Conservation (phyloP, 2,113 vertebrate species). For the Xiphophorus hellerii region DNA sequence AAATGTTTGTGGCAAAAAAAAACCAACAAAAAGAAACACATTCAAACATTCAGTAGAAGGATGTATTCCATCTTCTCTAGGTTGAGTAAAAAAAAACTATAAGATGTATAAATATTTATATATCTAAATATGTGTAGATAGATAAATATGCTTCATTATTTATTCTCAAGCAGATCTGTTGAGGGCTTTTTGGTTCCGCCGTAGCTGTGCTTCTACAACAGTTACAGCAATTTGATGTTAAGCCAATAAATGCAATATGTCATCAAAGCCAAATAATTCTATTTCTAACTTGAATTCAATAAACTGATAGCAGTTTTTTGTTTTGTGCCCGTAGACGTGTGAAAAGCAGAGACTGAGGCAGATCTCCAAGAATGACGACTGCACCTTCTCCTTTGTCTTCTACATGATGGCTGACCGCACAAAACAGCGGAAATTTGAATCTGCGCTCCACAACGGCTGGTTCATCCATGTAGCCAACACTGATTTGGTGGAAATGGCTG, state of each 20-base stretch:
- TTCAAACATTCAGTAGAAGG: not conserved
- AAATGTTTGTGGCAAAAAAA: not conserved
- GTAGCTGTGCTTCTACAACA: too few relatives aligned
- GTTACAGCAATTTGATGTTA: too few relatives aligned
- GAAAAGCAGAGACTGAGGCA: slow-evolving; percentile 54
- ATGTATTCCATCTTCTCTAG: not conserved
- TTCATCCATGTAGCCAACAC: slow-evolving; percentile 62
- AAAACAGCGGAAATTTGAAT: slow-evolving; percentile 64
- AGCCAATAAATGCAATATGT: too few relatives aligned
- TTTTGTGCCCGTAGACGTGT: slow-evolving; percentile 49
- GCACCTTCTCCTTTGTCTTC: slow-evolving; percentile 69
- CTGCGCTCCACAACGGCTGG: slow-evolving; percentile 64
- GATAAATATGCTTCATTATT: not conserved
- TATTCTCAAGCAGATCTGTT: not conserved
- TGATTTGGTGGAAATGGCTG: slow-evolving; percentile 17
- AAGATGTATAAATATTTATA: too few relatives aligned
- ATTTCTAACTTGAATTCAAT: not conserved
- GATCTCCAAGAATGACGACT: slow-evolving; percentile 54
- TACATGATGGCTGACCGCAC: slow-evolving; percentile 65
- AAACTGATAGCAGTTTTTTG: not conserved
- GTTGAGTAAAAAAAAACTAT: not conserved
- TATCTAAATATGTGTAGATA: too few relatives aligned
- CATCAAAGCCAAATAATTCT: not conserved
- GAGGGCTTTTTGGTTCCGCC: too few relatives aligned
- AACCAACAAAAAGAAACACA: too few relatives aligned